Conservation (phyloP, 2,888 invertebrate genomes). For the Opisthograptis luteolata region DNA sequence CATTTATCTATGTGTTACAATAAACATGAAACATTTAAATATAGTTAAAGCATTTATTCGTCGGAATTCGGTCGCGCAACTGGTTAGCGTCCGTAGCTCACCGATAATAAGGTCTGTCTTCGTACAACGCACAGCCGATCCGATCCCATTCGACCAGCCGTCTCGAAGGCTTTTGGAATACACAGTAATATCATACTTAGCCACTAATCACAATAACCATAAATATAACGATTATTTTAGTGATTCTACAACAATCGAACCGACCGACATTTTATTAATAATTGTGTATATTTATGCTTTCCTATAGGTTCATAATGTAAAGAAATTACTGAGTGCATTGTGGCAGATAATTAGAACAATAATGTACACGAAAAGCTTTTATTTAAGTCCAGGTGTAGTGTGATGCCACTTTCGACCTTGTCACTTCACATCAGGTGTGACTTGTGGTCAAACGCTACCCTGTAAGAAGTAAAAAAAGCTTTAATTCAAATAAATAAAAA, state of each 20-base stretch:
- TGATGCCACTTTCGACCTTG: too few relatives aligned
- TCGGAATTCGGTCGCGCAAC: conserved; percentile 59
- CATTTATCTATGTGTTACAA: conserved; percentile 68
- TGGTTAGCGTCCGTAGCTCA: conserved; percentile 23
- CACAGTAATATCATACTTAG: conserved; percentile 58
- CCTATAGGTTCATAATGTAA: conserved; percentile 2
- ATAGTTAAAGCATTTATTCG: conserved; percentile 81
- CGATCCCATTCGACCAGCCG: conserved; percentile 75
- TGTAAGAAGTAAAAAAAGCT: too few relatives aligned
- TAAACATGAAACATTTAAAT: conserved; percentile 79
- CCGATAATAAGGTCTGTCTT: conserved; percentile 21
- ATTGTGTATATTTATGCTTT: conserved; percentile 5
- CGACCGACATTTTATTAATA: conserved; percentile 14
- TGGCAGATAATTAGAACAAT: too few relatives aligned
- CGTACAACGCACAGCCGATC: conserved; percentile 50
- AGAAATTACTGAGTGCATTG: background rate
- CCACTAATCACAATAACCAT: conserved; percentile 77
- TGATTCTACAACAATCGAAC: conserved; percentile 26
- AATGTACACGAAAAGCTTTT: too few relatives aligned
- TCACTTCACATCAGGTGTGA: too few relatives aligned
- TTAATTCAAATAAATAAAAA: too few relatives aligned
- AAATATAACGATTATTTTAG: conserved; percentile 32
- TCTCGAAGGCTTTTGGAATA: conserved; percentile 76
- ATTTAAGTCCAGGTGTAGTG: too few relatives aligned
- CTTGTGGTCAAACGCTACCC: too few relatives aligned